Evolutionary conservation across 2,797 vertebrate species (phyloP).

Genomic region (Semotilus atromaculatus): DNA sequence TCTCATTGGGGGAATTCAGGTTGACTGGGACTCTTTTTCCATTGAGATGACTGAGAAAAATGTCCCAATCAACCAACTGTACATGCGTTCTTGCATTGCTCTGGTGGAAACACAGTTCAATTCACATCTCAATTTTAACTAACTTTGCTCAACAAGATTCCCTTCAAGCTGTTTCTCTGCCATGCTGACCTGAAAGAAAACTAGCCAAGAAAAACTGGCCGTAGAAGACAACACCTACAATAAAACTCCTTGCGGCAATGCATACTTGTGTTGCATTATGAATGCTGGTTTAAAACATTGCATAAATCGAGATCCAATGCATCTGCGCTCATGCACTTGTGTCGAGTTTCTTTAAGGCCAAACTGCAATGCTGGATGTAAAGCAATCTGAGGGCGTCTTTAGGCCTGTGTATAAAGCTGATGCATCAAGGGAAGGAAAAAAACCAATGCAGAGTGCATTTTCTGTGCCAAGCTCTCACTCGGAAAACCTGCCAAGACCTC

Average conservation of each 20-base stretch:
- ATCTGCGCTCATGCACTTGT: neutral
- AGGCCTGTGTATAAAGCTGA: slow-evolving; percentile 27
- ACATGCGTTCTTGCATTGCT: too few species aligned
- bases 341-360: neutral
- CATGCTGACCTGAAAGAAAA: neutral
- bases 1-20: too few species aligned
- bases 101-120: neutral
- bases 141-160: neutral
- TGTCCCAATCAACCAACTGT: neutral
- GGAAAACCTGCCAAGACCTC: slow-evolving; percentile 14
- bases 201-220: neutral
- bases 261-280: neutral
- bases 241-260: neutral
- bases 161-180: neutral
- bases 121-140: neutral
- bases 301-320: neutral
- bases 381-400: neutral
- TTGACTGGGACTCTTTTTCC: too few species aligned
- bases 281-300: neutral
- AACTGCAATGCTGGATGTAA: neutral
- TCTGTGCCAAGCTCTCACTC: slow-evolving; percentile 36
- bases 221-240: slow-evolving; percentile 2
- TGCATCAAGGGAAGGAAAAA: slow-evolving; percentile 22
- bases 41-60: too few species aligned
- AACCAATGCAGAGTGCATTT: slow-evolving; percentile 44